Base-by-base conservation (phyloP, 64 coral and sea anemone species). In the Montipora efflorescens region DNA sequence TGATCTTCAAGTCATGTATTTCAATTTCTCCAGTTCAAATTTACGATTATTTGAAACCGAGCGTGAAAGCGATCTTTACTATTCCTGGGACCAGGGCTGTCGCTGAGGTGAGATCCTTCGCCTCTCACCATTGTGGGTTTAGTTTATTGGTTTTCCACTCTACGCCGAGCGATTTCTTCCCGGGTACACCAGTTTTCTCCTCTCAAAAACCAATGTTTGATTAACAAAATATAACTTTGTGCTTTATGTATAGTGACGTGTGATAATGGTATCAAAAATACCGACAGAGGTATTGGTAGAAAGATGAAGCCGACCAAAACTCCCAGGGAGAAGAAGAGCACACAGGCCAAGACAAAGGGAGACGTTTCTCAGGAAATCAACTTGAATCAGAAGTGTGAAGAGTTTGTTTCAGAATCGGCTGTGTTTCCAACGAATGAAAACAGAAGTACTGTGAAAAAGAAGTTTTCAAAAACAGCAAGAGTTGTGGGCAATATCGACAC, bases 381-480 rank as follows among this genome's bases (percentile, higher is more conserved):
- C 2, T 18, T 2, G n/a, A 66, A 55, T 89, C 71, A 89, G 58
- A 64, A 44, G 8, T 75, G 57, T 4, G 45, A 79, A 47, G 59
- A 69, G 11, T 6, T 8, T 6, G 53, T 8, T 11, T 6, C 20
- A 10, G 46, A 8, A 61, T 18, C 16, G 18, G 61, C 2, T 64
- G 14, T 47, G 77, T 70, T 19, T 78, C 59, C 1, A 47, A 18
- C 20, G 48, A 91, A 13, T 57, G 66, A 48, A 21, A 59, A 36
- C 18, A 50, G 59, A 67, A 5, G 28, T 18, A 43, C 28, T 8
- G 45, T 36, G 5, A 75, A 89, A 15, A 88, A 74, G 13, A 89
- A 25, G 28, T 89, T 89, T 58, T 55, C 69, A 3, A 89, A 89
- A 46, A 89, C 87, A 9, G 48, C 48, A 4, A 58, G 52, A 21